Conservation (phyloP, 2,113 vertebrate genomes). For the Hippocampus comes region DNA sequence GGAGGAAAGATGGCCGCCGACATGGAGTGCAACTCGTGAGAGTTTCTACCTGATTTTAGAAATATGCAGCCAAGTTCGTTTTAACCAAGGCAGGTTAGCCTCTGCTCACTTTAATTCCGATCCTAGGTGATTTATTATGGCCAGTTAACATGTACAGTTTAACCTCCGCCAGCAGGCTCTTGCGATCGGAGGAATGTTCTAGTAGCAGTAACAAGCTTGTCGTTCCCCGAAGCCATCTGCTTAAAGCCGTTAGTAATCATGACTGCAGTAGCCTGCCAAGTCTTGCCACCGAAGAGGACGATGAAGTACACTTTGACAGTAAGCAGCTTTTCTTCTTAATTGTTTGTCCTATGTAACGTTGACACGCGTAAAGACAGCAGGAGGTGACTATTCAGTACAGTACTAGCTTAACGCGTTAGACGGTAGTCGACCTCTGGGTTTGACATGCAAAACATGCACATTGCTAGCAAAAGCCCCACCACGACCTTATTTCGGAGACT, state of each 20-base stretch:
- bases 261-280: constrained; percentile 30
- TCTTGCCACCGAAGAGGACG: constrained; percentile 60
- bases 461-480: not conserved
- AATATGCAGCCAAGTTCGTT: not conserved
- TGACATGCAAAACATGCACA: not conserved
- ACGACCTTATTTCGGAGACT: too few relatives aligned
- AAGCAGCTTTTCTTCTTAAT: constrained; percentile 35
- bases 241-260: constrained; percentile 1
- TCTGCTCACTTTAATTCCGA: not conserved
- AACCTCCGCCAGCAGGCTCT: not conserved
- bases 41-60: not conserved
- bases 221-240: constrained; percentile 9
- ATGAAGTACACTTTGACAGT: constrained; percentile 75
- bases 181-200: constrained; percentile 58
- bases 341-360: not conserved
- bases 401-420: not conserved
- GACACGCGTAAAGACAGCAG: not conserved
- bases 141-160: constrained; percentile 39
- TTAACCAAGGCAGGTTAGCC: not conserved
- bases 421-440: not conserved
- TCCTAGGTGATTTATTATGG: not conserved
- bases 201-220: constrained; percentile 28
- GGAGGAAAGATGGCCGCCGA: constrained; percentile 23
- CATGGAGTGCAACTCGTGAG: not conserved
- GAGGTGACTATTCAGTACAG: not conserved